Percentiles rank a stretch among this genome's conserved stretches.
These are phyloP conservation scores for Tribolium freemani DNA, from an alignment of 2,888 invertebrate genomes.

Conservation along the genomic window DNA sequence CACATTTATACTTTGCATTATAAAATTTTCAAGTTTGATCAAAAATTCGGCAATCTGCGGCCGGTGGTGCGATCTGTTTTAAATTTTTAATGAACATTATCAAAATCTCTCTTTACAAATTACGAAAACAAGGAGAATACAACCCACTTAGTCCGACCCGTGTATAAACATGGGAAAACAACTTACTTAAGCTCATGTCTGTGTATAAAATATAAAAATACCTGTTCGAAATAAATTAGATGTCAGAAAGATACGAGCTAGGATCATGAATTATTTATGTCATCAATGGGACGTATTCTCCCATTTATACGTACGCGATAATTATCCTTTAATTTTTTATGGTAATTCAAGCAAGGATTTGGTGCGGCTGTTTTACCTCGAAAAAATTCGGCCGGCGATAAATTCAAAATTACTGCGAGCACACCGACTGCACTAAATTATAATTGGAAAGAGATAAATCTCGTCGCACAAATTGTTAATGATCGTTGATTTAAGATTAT, in stretches of 20 bases:
- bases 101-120: conserved; percentile 36
- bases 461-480: conserved; percentile 40
- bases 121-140: conserved; percentile 33
- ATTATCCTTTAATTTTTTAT: conserved; percentile 40
- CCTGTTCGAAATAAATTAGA: conserved; percentile 49
- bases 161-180: conserved; percentile 44
- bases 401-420: conserved; percentile 19
- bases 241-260: conserved; percentile 44
- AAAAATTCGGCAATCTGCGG: conserved; percentile 3
- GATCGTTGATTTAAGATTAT: conserved; percentile 41
- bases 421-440: conserved; percentile 17
- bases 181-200: conserved; percentile 45
- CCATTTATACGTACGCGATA: conserved; percentile 34
- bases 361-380: background rate
- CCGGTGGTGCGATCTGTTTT: conserved; percentile 1
- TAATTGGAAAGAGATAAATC: conserved; percentile 38
- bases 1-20: conserved; percentile 33
- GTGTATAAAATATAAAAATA: conserved; percentile 42
- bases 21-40: conserved; percentile 21
- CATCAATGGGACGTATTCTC: conserved; percentile 45
- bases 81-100: conserved; percentile 28
- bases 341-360: conserved; percentile 6
- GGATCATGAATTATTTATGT: conserved; percentile 52
- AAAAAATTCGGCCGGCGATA: conserved; percentile 8
- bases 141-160: conserved; percentile 28